Base-by-base conservation (phyloP, 2,113 vertebrate genomes). In the Xenus cinereus region DNA sequence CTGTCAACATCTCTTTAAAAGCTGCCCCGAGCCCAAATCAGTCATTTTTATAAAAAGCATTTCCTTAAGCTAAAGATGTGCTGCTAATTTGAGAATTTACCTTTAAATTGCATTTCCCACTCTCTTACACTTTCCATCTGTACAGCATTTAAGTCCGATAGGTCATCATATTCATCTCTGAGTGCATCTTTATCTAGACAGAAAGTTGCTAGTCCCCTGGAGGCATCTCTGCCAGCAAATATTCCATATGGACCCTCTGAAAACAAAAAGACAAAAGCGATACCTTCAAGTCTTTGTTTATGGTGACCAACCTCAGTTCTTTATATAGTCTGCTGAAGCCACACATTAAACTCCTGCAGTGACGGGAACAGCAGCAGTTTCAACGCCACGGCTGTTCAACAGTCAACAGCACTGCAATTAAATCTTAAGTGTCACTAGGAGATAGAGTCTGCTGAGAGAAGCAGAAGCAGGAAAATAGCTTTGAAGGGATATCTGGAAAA, bases 41-140 rank as follows among this genome's bases (percentile, higher is more conserved):
- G 41, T 84, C 4, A 56, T 83, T 69, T 81, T 66, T 48, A 84
- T 32, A 43, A 53, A 81, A 89, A 93, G 14, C 59, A 75, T 89
- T 95, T 83, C 71, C 77, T 92, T 82, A 82, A 77, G 43, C 62
- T 76, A 57, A 68, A 81, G n/a, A 84, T n/a, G 14, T 51, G 78
- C n/a, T 71, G 59, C 69, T 81, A 51, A 72, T 90, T 78, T 72
- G 74, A 95, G 76, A 75, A 82, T 73, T 98, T 98, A 99, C 99
- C 99, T 99, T 99, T 99, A 97, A 99, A 99, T 97, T 99, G 99
- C 99, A 99, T 99, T 98, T 99, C 99, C 99, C 99, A 99, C 97
- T 99, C 99, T 97, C 99, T 98, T 77, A 99, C 99, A 84, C 99
- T 99, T 98, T 99, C 99, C 99, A 99, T 99, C 95, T 99, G 99